phyloP scores from a whole-genome alignment of 2,888 invertebrate species.

The Scaptomyza cyrtandrae region DNA sequence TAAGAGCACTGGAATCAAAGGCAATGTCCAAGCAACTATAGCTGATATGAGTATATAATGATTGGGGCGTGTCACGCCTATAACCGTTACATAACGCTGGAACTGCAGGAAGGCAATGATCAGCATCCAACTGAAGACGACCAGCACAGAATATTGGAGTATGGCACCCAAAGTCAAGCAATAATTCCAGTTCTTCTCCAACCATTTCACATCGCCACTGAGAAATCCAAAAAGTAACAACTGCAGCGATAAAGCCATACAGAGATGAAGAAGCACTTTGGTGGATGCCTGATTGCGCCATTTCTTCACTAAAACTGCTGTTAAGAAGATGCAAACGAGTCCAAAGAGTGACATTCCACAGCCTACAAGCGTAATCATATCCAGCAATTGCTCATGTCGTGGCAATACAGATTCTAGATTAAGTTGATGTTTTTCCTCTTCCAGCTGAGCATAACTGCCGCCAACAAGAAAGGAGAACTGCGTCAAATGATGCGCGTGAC shows the following conservation, averaged over 20 bases:
- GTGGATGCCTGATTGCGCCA: constrained; percentile 88
- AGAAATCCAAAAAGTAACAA: constrained; percentile 84
- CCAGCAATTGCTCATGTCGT: constrained; percentile 85
- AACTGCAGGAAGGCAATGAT: constrained; percentile 89
- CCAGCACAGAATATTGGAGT: constrained; percentile 88
- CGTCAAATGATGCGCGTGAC: constrained; percentile 87
- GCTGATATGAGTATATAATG: constrained; percentile 88
- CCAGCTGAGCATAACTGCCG: constrained; percentile 71
- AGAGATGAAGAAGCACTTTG: constrained; percentile 88
- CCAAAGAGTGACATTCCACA: constrained; percentile 87
- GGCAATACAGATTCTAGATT: constrained; percentile 41
- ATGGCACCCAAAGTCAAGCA: constrained; percentile 87
- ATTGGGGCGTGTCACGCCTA: constrained; percentile 86
- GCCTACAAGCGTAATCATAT: constrained; percentile 87
- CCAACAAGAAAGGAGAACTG: constrained; percentile 87
- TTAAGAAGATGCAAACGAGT: constrained; percentile 87
- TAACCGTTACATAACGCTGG: constrained; percentile 88
- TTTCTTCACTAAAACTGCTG: constrained; percentile 86
- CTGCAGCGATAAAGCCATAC: constrained; percentile 87
- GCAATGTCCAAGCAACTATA: constrained; percentile 88
- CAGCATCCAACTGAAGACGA: constrained; percentile 90
- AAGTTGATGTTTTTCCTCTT: constrained; percentile 19
- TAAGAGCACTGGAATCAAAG: constrained; percentile 86
- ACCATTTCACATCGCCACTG: constrained; percentile 38
- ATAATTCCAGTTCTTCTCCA: constrained; percentile 63